These are phyloP conservation scores for Psix sp. DNA, from an alignment of 1,140 invertebrate species.

Conservation along the genomic window DNA sequence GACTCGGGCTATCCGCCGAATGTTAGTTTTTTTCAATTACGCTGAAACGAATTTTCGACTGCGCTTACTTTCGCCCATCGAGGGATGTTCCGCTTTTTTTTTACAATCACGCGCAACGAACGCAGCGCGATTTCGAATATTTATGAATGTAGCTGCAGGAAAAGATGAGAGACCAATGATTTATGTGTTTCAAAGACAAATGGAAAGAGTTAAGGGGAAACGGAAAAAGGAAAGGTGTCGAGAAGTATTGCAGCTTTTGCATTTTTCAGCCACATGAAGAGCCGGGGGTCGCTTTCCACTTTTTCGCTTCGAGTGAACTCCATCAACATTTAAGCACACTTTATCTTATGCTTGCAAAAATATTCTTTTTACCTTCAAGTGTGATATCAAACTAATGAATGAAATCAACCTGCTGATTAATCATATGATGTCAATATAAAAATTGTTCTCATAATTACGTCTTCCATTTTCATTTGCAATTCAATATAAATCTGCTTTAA, in stretches of 20 bases:
- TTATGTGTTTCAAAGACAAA: conserved; percentile 38
- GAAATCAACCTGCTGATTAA: no score
- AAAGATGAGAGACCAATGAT: conserved; percentile 46
- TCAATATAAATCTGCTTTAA: no score
- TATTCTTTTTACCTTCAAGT: no score
- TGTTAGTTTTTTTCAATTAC: conserved; percentile 5
- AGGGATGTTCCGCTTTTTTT: conserved; percentile 21
- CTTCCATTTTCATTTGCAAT: no score
- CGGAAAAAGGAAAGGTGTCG: conserved; percentile 18
- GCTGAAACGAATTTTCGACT: not conserved
- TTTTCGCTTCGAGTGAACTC: conserved; percentile 5
- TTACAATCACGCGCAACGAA: conserved; percentile 32
- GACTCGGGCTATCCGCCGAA: not conserved
- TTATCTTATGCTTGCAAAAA: conserved; percentile 22
- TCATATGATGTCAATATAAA: no score
- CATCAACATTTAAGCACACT: conserved; percentile 24
- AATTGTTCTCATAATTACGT: no score
- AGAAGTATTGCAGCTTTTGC: conserved; percentile 28
- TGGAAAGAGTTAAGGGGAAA: conserved; percentile 25
- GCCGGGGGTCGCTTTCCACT: conserved; percentile 9
- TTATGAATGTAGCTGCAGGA: conserved; percentile 37
- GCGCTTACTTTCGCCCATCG: conserved; percentile 5
- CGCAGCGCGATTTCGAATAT: conserved; percentile 36
- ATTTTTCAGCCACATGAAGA: conserved; percentile 43
- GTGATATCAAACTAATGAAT: no score